Evolutionary conservation across 2,888 invertebrate genomes (phyloP), one percentile per base, ranked within the genome.

Genomic region (Hydropsyche betteni): DNA sequence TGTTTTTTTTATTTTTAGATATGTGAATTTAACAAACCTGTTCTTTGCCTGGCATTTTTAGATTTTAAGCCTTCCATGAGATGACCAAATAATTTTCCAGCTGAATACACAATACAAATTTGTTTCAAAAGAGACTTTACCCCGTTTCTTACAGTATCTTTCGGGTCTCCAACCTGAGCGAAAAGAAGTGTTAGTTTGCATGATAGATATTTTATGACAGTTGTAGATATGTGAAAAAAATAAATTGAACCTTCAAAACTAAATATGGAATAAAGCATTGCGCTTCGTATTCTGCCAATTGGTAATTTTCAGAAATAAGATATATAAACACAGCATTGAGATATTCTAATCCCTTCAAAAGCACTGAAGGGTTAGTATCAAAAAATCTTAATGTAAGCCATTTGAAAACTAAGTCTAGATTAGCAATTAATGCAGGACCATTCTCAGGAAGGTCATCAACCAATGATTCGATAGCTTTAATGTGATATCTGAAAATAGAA

Each of bases 371-470:
- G 87, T 99, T 99, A 34, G 99, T 99, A 86, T 99, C 99, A 82
- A 98, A 99, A 87, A 99, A 99, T 77, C 99, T 89, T 68, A 99
- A 86, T 0, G 98, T 98, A 81, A 98, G 84, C 99, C 99, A 99
- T 84, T 98, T 98, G 68, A 99, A 89, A 74, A 99, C 93, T 78
- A 99, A 87, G 87, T 99, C 99, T 78, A 98, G 88, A 87, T 99
- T 99, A 24, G 93, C 91, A 80, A 96, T 91, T 58, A 97, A 89
- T 0, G 96, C 93, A 81, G 92, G 90, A 55, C 91, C 90, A 81
- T 94, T 94, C n/a, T 90, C 90, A 4, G 91, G 89, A 71, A 96
- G 85, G 84, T 96, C 95, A 85, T 96, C 96, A 71, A 90, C 92
- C 69, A 99, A 87, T 0, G 93, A 88, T 84, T 99, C 98, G 79